These are phyloP conservation scores for Serrognathus titanus DNA, from an alignment of 2,888 invertebrate species.

Conservation along the genomic window DNA sequence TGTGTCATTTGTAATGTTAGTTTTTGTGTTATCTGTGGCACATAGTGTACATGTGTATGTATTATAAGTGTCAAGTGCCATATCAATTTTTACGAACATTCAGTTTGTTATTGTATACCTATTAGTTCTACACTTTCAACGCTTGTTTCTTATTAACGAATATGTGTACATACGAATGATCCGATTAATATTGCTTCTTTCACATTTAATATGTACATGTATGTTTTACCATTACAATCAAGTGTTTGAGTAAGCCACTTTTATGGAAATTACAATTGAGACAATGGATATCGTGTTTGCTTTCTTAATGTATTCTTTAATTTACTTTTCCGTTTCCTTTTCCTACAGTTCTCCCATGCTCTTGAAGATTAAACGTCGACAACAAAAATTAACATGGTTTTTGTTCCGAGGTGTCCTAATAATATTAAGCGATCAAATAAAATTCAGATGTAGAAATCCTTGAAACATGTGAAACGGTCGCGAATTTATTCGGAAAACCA, in stretches of 20 bases:
- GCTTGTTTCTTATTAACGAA: background rate
- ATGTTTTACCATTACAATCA: constrained; percentile 39
- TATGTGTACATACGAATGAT: background rate
- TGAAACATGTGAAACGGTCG: too few relatives aligned
- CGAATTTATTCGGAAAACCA: too few relatives aligned
- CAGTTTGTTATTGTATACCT: constrained; percentile 3
- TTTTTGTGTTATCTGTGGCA: constrained; percentile 20
- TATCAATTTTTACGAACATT: constrained; percentile 11
- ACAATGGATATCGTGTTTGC: constrained; percentile 8
- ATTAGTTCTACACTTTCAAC: background rate
- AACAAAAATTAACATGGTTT: too few relatives aligned
- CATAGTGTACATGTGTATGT: constrained; percentile 14
- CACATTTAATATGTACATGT: constrained; percentile 25
- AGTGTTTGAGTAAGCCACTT: constrained; percentile 40
- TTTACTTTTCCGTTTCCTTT: too few relatives aligned
- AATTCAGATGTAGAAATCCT: too few relatives aligned
- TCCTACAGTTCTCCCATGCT: too few relatives aligned
- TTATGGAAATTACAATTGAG: constrained; percentile 36
- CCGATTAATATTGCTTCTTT: background rate
- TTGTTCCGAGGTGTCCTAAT: too few relatives aligned
- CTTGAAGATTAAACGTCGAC: too few relatives aligned
- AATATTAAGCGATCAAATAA: too few relatives aligned
- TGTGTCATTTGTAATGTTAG: constrained; percentile 7
- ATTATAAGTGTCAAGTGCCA: constrained; percentile 24
- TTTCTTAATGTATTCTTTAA: background rate